Evolutionary conservation across 1,140 invertebrate species (phyloP).

Genomic region (Cephus cinctus): DNA sequence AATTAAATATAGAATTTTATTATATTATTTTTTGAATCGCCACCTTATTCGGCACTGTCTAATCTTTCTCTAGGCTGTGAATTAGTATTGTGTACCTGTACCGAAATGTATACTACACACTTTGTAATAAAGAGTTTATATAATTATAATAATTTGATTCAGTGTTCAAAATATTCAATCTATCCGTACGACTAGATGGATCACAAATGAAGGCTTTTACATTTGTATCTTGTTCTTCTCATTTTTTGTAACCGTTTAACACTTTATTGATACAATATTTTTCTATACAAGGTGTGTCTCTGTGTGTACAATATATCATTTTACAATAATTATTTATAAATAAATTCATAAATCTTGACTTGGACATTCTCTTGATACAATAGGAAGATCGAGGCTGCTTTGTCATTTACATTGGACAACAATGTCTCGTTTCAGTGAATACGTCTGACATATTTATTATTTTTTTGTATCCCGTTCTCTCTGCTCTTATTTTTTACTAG

Average conservation of each 20-base stretch:
- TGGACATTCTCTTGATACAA: conserved; percentile 31
- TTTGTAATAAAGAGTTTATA: not conserved
- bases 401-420: too few relatives aligned
- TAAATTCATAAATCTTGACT: conserved; percentile 25
- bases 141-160: not conserved
- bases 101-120: not conserved
- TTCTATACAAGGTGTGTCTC: conserved; percentile 39
- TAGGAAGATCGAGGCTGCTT: not conserved
- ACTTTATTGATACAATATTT: conserved; percentile 48
- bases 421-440: too few relatives aligned
- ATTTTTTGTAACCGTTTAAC: conserved; percentile 41
- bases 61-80: conserved; percentile 11
- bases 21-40: too few relatives aligned
- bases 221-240: too few relatives aligned
- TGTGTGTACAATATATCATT: conserved; percentile 32
- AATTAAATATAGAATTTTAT: too few relatives aligned
- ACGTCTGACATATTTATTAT: too few relatives aligned
- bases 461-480: too few relatives aligned
- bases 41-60: conserved; percentile 6
- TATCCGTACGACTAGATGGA: too few relatives aligned
- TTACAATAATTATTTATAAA: conserved; percentile 34
- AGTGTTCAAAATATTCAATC: not conserved
- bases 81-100: conserved; percentile 15
- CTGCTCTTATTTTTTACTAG: too few relatives aligned
- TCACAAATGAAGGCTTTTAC: too few relatives aligned